Evolutionary conservation across 2,113 vertebrate species (phyloP).

Genomic region (Spea multiplicata): DNA sequence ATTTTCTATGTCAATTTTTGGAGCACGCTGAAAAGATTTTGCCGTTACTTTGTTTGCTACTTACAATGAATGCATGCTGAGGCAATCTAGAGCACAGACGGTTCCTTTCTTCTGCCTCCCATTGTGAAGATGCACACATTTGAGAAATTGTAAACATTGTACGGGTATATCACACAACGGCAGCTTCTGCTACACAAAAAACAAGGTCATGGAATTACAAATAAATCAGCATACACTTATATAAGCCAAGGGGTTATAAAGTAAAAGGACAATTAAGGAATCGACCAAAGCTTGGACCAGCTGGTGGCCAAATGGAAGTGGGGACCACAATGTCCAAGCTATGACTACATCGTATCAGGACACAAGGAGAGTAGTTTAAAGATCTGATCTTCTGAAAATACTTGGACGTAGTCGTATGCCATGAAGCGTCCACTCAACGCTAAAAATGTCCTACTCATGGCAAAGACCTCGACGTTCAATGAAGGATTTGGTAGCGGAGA

Average conservation of each 20-base stretch:
- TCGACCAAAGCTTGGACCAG: too few species aligned
- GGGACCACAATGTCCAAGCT: too few species aligned
- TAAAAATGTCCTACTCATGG: too few species aligned
- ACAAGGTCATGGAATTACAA: neutral
- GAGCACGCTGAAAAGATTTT: constrained; percentile 26
- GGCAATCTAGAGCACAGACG: constrained; percentile 27
- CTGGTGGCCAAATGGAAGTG: too few species aligned
- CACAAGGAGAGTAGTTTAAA: too few species aligned
- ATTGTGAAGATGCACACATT: constrained; percentile 31
- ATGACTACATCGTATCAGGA: too few species aligned
- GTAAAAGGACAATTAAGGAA: too few species aligned
- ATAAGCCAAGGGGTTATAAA: neutral
- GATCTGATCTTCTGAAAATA: too few species aligned
- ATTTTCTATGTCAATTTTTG: constrained; percentile 32
- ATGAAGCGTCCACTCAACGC: too few species aligned
- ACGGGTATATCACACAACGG: neutral
- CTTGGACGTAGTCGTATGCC: too few species aligned
- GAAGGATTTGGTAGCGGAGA: too few species aligned
- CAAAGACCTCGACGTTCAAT: neutral
- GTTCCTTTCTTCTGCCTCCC: constrained; percentile 21
- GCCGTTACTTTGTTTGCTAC: constrained; percentile 24
- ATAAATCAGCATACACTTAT: constrained; percentile 12
- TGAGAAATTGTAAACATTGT: constrained; percentile 20
- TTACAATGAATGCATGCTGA: constrained; percentile 42
- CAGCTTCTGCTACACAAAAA: constrained; percentile 5